Percentiles rank a stretch among this genome's conserved stretches.
phyloP scores from a whole-genome alignment of 2,113 vertebrate genomes.

The Takifugu flavidus region DNA sequence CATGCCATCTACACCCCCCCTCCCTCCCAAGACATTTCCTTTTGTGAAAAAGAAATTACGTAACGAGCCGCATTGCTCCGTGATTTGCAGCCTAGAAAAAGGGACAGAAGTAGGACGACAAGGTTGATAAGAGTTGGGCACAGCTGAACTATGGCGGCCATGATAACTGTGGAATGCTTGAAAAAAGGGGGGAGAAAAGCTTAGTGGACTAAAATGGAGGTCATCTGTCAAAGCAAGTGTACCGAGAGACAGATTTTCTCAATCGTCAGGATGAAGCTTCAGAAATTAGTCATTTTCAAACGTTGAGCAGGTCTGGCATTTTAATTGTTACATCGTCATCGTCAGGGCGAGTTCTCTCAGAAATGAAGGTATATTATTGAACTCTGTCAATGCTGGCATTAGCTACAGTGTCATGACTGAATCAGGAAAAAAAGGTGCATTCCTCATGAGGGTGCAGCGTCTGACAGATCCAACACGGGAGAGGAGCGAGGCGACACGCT shows the following conservation, averaged over 20 bases:
- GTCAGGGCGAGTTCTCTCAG: background rate
- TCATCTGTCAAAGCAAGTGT: no score
- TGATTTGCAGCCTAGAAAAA: constrained; percentile 50
- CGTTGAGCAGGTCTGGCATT: no score
- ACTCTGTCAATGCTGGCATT: background rate
- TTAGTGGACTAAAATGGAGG: background rate
- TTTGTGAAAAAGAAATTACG: constrained; percentile 67
- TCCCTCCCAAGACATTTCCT: constrained; percentile 75
- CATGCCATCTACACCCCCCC: constrained; percentile 27
- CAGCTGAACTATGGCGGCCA: constrained; percentile 4
- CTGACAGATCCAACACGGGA: constrained; percentile 5
- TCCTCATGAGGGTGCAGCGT: background rate
- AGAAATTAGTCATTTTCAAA: no score
- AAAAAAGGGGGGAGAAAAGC: background rate
- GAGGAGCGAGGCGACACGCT: constrained; percentile 28
- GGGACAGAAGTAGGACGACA: constrained; percentile 1
- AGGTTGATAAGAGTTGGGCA: background rate
- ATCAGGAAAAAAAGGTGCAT: background rate
- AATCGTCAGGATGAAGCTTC: no score
- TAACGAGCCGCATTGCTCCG: constrained; percentile 59
- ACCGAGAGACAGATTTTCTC: background rate
- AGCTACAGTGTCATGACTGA: background rate
- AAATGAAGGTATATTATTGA: background rate
- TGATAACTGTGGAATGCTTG: constrained; percentile 20
- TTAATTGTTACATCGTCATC: no score